Evolutionary conservation across 2,888 invertebrate genomes (phyloP), one percentile per base, ranked within the genome.

Genomic region (Euproctis similis): DNA sequence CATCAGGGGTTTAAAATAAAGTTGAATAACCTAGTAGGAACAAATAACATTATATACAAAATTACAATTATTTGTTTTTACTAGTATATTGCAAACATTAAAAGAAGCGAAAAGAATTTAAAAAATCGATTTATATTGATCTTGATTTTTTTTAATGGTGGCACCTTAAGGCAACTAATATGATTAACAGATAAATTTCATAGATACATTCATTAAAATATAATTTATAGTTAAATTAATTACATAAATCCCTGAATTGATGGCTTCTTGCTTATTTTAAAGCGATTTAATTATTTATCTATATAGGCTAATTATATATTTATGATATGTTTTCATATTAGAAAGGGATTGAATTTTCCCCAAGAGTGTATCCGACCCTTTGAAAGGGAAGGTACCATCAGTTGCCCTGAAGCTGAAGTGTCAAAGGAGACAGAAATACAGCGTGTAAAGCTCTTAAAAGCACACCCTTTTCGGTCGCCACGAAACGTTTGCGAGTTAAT

Each of bases 401-500:
- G 50, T 48, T 59, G 49, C 46, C 50, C 44, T 43, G 29, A 29
- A 39, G 38, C 42, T 39, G 25, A 34, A 38, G 42, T 34, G 43
- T 27, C 39, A 47, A 45, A 42, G 38, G 49, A 54, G 48, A 53
- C 34, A 36, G 45, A 53, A 51, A 53, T 39, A 56, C 51, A 53
- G 55, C 56, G 59, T 60, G 55, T 59, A 56, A 57, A 61, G 51
- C 62, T 59, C 58, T 58, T 67, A 64, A 72, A 69, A 71, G 66
- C 68, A 58, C 42, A 67, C 70, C 76, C 74, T 68, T 74, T 70
- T 60, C 53, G 57, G 57, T 56, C 55, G 62, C 65, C 61, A 53
- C 64, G 68, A 77, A 80, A 65, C 75, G 68, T 75, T 80, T 74
- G 67, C 68, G 62, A 65, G 66, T 50, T 75, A 77, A 80, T 74